A percentile compares a stretch with the other conserved stretches of the same genome.
Conservation (phyloP, 35 echinoderm and acorn worm species). For the Strongylocentrotus purpuratus region DNA sequence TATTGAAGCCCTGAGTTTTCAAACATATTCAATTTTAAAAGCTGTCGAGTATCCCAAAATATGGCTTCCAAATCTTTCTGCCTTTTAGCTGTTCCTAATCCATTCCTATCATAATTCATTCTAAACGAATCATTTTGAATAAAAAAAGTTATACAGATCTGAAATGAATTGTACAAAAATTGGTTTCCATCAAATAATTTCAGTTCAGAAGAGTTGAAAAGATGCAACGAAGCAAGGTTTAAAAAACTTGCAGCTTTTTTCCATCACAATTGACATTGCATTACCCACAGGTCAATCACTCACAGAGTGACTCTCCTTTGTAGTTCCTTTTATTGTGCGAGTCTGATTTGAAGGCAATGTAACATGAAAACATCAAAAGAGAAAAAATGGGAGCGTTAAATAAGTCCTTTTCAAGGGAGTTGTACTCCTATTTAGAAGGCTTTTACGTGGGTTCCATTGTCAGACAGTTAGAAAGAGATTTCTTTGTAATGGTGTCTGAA, state of each 20-base stretch:
- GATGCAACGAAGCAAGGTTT: neutral
- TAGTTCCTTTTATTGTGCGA: neutral
- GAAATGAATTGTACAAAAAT: constrained; percentile 5
- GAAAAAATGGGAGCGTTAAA: constrained; percentile 2
- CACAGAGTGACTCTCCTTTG: neutral
- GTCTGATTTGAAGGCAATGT: constrained; percentile 2
- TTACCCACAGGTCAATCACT: constrained; percentile 8
- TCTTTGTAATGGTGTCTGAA: neutral
- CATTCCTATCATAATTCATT: neutral
- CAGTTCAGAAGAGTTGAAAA: neutral
- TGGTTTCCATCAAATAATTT: constrained; percentile 5
- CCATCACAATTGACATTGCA: constrained; percentile 10
- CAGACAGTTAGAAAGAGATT: neutral
- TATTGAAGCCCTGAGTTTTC: too few species aligned
- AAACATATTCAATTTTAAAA: neutral
- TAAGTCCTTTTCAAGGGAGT: constrained; percentile 17
- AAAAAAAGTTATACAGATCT: neutral
- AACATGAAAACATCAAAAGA: constrained; percentile 19
- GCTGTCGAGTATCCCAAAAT: neutral
- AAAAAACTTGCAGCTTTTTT: neutral
- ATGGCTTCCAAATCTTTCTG: neutral
- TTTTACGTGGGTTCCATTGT: neutral
- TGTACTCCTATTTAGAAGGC: constrained; percentile 2
- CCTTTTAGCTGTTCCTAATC: neutral
- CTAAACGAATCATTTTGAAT: neutral